phyloP scores from a whole-genome alignment of 2,888 invertebrate species.

The Taphrorychus bicolor region DNA sequence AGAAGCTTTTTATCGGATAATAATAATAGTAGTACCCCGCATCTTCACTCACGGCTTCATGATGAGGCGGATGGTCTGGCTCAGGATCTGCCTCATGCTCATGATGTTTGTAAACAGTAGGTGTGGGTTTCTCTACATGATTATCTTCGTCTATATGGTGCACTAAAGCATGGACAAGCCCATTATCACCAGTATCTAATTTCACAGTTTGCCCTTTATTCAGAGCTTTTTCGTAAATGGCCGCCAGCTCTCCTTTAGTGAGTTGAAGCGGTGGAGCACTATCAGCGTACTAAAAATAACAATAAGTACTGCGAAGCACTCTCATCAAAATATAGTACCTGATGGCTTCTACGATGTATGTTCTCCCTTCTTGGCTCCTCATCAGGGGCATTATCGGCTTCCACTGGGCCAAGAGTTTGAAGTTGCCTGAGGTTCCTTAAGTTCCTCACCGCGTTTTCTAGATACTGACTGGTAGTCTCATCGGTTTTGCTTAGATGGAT shows the following conservation, averaged over 20 bases:
- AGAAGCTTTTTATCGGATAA: slow-evolving; percentile 63
- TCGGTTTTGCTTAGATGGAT: slow-evolving; percentile 19
- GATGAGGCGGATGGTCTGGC: neutral
- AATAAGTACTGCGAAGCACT: neutral
- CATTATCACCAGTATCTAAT: slow-evolving; percentile 51
- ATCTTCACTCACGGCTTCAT: slow-evolving; percentile 40
- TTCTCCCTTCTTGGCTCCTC: slow-evolving; percentile 24
- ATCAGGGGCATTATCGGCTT: slow-evolving; percentile 41
- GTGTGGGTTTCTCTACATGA: slow-evolving; percentile 7
- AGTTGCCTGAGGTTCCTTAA: slow-evolving; percentile 50
- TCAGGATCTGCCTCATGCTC: neutral
- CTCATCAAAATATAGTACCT: slow-evolving; percentile 12
- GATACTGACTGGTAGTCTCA: slow-evolving; percentile 46
- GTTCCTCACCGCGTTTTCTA: slow-evolving; percentile 53
- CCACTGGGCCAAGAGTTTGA: slow-evolving; percentile 43
- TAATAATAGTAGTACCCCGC: slow-evolving; percentile 63
- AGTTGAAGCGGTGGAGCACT: slow-evolving; percentile 48
- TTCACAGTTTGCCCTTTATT: slow-evolving; percentile 55
- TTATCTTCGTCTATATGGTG: slow-evolving; percentile 53
- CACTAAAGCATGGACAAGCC: slow-evolving; percentile 53
- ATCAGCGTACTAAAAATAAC: slow-evolving; percentile 12
- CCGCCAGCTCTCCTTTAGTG: slow-evolving; percentile 58
- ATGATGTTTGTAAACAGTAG: slow-evolving; percentile 4
- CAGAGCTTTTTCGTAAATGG: slow-evolving; percentile 61
- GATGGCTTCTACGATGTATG: slow-evolving; percentile 22